Conservation (phyloP, 2,888 invertebrate species). For the Toxonevra muliebris region DNA sequence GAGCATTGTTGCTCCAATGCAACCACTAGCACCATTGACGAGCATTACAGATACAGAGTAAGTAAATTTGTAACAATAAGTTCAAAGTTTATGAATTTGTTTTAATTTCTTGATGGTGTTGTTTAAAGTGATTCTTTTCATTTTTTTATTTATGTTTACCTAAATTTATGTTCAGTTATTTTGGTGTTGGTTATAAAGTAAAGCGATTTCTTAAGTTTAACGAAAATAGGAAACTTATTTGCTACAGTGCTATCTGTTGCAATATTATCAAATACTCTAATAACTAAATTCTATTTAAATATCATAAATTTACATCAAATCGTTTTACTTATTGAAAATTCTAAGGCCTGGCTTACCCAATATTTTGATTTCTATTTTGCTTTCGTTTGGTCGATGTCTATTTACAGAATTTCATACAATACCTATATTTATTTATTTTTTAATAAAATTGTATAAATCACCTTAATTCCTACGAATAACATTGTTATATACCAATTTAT, state of each 20-base stretch:
- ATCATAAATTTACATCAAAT: not conserved
- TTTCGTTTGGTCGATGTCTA: constrained; percentile 16
- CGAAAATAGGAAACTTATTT: too few species aligned
- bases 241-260: too few species aligned
- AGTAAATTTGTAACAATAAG: constrained; percentile 57
- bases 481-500: not conserved
- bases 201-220: constrained; percentile 13
- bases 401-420: not conserved
- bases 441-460: not conserved
- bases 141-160: constrained; percentile 18
- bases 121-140: not conserved
- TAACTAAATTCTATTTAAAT: too few species aligned
- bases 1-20: constrained; percentile 68
- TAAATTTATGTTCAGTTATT: constrained; percentile 14
- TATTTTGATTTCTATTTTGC: not conserved
- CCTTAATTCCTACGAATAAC: constrained; percentile 21
- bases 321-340: not conserved
- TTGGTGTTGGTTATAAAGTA: constrained; percentile 28
- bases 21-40: constrained; percentile 70
- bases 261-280: too few species aligned
- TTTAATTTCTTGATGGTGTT: constrained; percentile 6
- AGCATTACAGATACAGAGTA: constrained; percentile 74
- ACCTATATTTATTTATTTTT: not conserved
- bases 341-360: not conserved
- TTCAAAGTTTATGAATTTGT: not conserved